These are phyloP conservation scores for Chymomyza procnemis DNA, from an alignment of 2,888 invertebrate genomes.

Conservation along the genomic window DNA sequence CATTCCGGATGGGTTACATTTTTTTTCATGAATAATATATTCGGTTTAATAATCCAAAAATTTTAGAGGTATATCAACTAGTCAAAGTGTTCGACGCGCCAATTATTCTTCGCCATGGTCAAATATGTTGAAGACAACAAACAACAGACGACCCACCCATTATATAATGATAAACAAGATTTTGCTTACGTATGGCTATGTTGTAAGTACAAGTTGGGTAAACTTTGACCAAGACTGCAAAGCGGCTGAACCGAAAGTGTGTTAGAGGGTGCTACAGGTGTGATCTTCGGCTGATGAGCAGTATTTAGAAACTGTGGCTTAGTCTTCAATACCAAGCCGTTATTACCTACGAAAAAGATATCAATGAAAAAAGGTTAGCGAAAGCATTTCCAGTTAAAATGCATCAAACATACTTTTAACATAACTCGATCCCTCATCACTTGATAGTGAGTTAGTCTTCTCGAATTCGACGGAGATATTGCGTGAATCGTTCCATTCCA, in stretches of 20 bases:
- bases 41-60: no score
- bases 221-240: constrained; percentile 86
- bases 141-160: background rate
- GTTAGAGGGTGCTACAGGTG: constrained; percentile 81
- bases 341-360: constrained; percentile 37
- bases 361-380: background rate
- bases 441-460: constrained; percentile 83
- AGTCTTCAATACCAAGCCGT: constrained; percentile 56
- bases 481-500: constrained; percentile 84
- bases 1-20: no score
- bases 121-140: background rate
- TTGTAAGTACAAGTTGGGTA: constrained; percentile 84
- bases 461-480: constrained; percentile 83
- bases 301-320: constrained; percentile 74
- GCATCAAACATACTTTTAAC: constrained; percentile 59
- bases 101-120: no score
- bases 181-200: constrained; percentile 76
- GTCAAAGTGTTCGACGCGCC: no score
- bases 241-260: constrained; percentile 87
- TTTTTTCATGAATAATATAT: no score
- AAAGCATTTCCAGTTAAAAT: background rate
- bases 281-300: constrained; percentile 76
- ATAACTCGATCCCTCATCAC: constrained; percentile 81
- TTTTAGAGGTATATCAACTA: no score
- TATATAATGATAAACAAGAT: background rate